Evolutionary conservation across 64 coral and sea anemone genomes (phyloP).

Genomic region (Pocillopora verrucosa): DNA sequence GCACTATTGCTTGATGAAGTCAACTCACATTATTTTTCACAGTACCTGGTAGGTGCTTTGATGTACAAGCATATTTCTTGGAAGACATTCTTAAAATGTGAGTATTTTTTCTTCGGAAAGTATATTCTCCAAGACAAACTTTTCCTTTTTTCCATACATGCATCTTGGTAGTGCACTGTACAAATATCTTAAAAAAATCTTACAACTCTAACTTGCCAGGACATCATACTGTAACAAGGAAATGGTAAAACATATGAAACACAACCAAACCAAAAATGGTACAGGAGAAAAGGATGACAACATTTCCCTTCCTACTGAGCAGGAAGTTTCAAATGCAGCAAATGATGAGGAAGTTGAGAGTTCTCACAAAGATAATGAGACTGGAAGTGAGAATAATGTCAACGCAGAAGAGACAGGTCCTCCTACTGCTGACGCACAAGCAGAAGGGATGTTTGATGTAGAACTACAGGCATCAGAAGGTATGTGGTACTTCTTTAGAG

Average conservation of each 20-base stretch:
- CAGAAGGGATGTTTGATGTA: slow-evolving; percentile 27
- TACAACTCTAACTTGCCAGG: slow-evolving; percentile 26
- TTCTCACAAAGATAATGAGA: not conserved
- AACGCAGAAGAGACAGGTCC: not conserved
- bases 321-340: not conserved
- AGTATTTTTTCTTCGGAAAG: not conserved
- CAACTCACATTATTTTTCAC: not conserved
- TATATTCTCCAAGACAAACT: not conserved
- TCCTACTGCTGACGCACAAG: not conserved
- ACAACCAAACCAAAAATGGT: slow-evolving; percentile 9
- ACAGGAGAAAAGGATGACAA: not conserved
- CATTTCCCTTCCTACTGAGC: not conserved
- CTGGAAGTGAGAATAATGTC: slow-evolving; percentile 2
- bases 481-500: not conserved
- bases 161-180: not conserved
- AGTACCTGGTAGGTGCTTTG: slow-evolving; percentile 96
- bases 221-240: slow-evolving; percentile 70
- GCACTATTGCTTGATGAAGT: not conserved
- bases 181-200: not conserved
- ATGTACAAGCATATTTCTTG: slow-evolving; percentile 79
- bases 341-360: not conserved
- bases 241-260: slow-evolving; percentile 66
- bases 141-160: not conserved
- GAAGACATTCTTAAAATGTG: slow-evolving; percentile 92
- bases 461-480: slow-evolving; percentile 32